These are phyloP conservation scores for Drosophila borborema DNA, from an alignment of 2,888 invertebrate genomes.

Conservation along the genomic window DNA sequence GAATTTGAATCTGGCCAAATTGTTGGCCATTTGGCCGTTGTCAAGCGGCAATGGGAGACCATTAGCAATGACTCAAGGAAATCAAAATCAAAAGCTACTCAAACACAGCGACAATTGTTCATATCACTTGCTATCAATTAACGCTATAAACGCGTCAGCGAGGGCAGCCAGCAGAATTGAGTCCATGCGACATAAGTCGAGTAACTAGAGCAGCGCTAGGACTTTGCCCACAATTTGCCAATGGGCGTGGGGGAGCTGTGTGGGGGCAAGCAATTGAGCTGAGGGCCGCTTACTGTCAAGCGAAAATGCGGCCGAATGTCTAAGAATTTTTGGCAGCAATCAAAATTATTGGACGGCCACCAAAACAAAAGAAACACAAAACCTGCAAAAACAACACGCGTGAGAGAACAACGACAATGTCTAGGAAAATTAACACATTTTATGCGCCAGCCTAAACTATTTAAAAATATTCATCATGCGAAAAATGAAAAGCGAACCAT, in stretches of 20 bases:
- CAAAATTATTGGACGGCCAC: constrained; percentile 65
- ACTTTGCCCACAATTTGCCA: constrained; percentile 20
- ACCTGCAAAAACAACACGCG: constrained; percentile 16
- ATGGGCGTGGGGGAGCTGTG: too few relatives aligned
- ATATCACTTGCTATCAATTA: constrained; percentile 69
- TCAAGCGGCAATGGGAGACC: not conserved
- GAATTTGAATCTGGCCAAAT: not conserved
- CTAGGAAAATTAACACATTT: constrained; percentile 73
- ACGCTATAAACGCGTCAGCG: constrained; percentile 38
- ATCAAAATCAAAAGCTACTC: constrained; percentile 30
- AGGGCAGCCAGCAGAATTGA: not conserved
- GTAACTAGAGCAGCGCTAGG: constrained; percentile 27
- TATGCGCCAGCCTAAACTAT: constrained; percentile 57
- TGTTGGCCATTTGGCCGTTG: not conserved
- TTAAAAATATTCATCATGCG: constrained; percentile 61
- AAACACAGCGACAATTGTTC: constrained; percentile 14
- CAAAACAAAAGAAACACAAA: constrained; percentile 25
- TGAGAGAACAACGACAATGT: constrained; percentile 31
- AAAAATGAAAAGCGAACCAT: constrained; percentile 23
- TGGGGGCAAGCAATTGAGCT: not conserved
- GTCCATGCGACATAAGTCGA: constrained; percentile 2
- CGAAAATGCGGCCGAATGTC: constrained; percentile 49
- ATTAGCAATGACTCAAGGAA: constrained; percentile 51
- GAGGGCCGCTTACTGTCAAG: constrained; percentile 5
- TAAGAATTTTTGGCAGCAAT: constrained; percentile 75